phyloP scores from a whole-genome alignment of 1,140 invertebrate genomes.

The Pentalonia nigronervosa region DNA sequence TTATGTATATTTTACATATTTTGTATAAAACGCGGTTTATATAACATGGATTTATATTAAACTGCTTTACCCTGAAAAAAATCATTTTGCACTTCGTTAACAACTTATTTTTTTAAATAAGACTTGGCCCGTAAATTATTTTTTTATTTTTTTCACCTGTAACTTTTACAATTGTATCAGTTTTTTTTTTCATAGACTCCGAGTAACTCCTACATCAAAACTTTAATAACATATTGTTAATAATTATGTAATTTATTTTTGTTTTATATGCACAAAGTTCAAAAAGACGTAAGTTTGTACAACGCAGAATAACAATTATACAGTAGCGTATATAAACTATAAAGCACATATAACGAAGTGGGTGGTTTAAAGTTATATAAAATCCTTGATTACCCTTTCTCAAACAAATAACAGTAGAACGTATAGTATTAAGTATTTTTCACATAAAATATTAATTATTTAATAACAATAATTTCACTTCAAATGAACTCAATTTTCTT shows the following conservation, averaged over 20 bases:
- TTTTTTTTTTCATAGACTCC: not conserved
- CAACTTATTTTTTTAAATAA: not conserved
- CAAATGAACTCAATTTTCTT: not conserved
- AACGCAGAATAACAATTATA: not conserved
- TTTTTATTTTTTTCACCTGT: not conserved
- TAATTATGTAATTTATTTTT: not conserved
- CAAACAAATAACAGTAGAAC: not conserved
- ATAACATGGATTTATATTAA: not conserved
- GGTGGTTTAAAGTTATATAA: not conserved
- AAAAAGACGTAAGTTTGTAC: not conserved
- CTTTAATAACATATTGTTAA: not conserved
- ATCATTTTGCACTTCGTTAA: not conserved
- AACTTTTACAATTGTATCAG: not conserved
- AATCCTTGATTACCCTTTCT: not conserved
- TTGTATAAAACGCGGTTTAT: not conserved
- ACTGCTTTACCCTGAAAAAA: not conserved
- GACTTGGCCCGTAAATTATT: not conserved
- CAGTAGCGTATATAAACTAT: not conserved
- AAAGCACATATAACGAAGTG: too few relatives aligned
- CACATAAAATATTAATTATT: not conserved
- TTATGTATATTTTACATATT: not conserved
- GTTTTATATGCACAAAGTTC: not conserved
- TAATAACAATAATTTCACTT: not conserved
- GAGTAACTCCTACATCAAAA: not conserved
- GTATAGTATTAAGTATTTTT: not conserved